Conservation (phyloP, 2,888 invertebrate species). For the Euplexia lucipara region DNA sequence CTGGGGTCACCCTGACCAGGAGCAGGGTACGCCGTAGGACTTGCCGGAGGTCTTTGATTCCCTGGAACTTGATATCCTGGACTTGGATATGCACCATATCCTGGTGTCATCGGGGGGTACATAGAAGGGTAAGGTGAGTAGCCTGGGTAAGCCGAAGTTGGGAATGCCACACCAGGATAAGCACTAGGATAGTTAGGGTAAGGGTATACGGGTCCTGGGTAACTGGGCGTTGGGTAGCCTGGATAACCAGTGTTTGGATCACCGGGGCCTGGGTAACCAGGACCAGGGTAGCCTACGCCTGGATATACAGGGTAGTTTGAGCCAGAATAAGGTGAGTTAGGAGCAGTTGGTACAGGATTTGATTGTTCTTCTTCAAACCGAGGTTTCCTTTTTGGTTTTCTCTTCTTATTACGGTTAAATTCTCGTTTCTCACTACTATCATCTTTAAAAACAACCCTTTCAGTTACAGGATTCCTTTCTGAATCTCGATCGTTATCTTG, state of each 20-base stretch:
- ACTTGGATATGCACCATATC: conserved; percentile 27
- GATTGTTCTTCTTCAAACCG: conserved; percentile 52
- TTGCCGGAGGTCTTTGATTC: conserved; percentile 18
- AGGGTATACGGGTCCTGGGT: conserved; percentile 6
- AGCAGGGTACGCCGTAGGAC: conserved; percentile 11
- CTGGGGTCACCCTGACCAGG: background rate
- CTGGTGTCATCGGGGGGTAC: conserved; percentile 13
- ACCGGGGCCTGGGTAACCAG: conserved; percentile 14
- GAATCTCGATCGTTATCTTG: conserved; percentile 1
- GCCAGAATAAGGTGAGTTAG: conserved; percentile 4
- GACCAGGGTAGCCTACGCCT: conserved; percentile 11
- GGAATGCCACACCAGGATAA: conserved; percentile 12
- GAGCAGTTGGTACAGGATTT: background rate
- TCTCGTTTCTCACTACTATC: conserved; percentile 57
- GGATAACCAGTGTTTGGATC: conserved; percentile 21
- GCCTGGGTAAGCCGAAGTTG: conserved; percentile 7
- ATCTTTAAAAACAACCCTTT: conserved; percentile 41
- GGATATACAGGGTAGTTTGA: conserved; percentile 38
- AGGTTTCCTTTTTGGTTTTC: conserved; percentile 68
- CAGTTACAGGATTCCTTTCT: conserved; percentile 5
- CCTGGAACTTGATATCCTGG: conserved; percentile 15
- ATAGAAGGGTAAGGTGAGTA: conserved; percentile 16
- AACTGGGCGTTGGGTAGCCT: conserved; percentile 4
- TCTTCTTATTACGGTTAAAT: conserved; percentile 65
- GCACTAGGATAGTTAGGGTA: conserved; percentile 16